phyloP scores from a whole-genome alignment of 2,797 vertebrate species.

The Hypotaenidia okinawae region DNA sequence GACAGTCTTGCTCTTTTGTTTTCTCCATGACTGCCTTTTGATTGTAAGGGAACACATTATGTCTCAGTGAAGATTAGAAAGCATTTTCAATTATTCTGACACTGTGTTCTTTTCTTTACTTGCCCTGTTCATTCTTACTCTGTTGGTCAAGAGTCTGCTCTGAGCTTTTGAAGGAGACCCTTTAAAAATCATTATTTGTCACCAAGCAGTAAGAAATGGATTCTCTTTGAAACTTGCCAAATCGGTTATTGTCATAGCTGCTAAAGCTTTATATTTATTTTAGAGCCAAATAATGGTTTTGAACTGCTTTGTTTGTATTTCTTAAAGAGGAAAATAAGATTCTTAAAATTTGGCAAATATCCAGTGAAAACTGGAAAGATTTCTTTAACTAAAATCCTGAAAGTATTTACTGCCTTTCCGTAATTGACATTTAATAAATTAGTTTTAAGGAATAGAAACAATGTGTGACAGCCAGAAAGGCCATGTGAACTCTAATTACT shows the following conservation, averaged over 20 bases:
- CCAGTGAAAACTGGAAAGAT: not conserved
- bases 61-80: not conserved
- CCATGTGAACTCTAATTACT: not conserved
- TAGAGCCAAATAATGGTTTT: not conserved
- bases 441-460: not conserved
- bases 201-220: not conserved
- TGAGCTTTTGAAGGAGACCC: not conserved
- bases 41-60: not conserved
- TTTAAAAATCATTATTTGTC: not conserved
- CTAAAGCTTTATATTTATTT: not conserved
- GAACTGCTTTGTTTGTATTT: not conserved
- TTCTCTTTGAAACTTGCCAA: not conserved
- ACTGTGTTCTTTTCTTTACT: not conserved
- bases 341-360: not conserved
- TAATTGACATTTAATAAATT: not conserved
- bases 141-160: not conserved
- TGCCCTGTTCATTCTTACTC: not conserved
- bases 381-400: not conserved
- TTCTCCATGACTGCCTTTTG: not conserved
- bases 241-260: not conserved
- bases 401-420: not conserved
- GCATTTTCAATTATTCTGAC: not conserved
- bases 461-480: not conserved
- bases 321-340: not conserved
- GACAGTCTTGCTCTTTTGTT: constrained; percentile 2